Evolutionary conservation across 2,888 invertebrate genomes (phyloP).

Genomic region (Caenorhabditis doughertyi): DNA sequence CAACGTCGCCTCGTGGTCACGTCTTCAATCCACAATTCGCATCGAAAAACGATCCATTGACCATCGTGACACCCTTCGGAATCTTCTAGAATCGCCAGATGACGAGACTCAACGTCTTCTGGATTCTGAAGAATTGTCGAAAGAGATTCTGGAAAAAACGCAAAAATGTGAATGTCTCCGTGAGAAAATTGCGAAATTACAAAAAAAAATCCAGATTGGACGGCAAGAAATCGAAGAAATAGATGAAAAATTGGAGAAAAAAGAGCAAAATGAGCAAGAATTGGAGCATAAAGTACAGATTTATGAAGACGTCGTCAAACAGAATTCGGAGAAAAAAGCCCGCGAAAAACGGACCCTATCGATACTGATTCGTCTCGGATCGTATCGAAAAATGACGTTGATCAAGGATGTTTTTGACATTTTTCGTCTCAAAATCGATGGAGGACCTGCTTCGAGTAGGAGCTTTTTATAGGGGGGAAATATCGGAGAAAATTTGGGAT

Average conservation of each 20-base stretch:
- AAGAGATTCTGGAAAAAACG: not conserved
- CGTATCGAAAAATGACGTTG: constrained; percentile 22
- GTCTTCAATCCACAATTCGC: constrained; percentile 15
- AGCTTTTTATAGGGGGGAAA: not conserved
- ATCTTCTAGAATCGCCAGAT: constrained; percentile 4
- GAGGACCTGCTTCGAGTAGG: constrained; percentile 38
- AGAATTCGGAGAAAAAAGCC: constrained; percentile 4
- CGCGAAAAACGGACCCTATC: not conserved
- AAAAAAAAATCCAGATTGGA: not conserved
- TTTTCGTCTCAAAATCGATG: constrained; percentile 18
- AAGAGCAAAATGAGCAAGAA: not conserved
- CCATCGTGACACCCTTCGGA: not conserved
- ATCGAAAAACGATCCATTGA: not conserved
- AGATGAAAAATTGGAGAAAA: constrained; percentile 7
- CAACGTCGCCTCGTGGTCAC: constrained; percentile 12
- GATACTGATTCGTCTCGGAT: not conserved
- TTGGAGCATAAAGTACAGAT: not conserved
- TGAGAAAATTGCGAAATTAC: constrained; percentile 12
- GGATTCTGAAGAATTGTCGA: not conserved
- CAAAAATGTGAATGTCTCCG: not conserved
- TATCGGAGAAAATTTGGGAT: not conserved
- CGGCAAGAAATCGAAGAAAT: constrained; percentile 9
- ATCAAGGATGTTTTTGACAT: constrained; percentile 20
- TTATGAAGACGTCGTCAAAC: not conserved
- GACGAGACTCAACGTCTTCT: not conserved